Evolutionary conservation across 2,797 vertebrate genomes (phyloP).

Genomic region (Pelobates cultripes): DNA sequence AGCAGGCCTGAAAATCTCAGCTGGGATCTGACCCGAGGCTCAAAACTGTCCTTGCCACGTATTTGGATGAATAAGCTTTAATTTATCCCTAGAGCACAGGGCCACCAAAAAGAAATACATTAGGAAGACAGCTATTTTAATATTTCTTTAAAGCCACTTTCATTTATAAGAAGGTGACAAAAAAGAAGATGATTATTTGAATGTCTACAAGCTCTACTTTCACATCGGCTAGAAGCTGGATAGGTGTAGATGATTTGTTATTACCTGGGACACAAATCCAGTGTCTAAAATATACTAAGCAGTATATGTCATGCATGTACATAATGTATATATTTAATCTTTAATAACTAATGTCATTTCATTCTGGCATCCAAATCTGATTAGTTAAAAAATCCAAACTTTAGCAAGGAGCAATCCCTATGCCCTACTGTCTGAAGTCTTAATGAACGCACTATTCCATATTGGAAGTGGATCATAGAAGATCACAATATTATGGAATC

Average conservation of each 20-base stretch:
- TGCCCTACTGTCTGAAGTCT: no score
- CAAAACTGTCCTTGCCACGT: conserved; percentile 32
- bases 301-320: no score
- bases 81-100: conserved; percentile 43
- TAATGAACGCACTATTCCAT: no score
- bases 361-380: no score
- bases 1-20: conserved; percentile 39
- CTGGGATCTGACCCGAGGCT: conserved; percentile 45
- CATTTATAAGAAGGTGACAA: conserved; percentile 43
- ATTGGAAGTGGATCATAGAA: no score
- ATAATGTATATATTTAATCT: no score
- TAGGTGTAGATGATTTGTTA: not conserved
- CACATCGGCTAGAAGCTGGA: conserved; percentile 9
- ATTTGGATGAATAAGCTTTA: conserved; percentile 49
- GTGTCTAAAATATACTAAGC: no score
- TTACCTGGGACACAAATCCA: no score
- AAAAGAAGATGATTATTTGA: conserved; percentile 21
- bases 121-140: conserved; percentile 40
- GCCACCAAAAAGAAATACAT: conserved; percentile 20
- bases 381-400: no score
- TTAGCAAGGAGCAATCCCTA: no score
- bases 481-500: no score
- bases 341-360: no score
- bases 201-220: not conserved
- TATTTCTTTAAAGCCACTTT: conserved; percentile 35